A percentile compares a stretch with the other conserved stretches of the same genome.
These are phyloP conservation scores for Tinamus major DNA, from an alignment of 2,797 vertebrate species.

Conservation along the genomic window DNA sequence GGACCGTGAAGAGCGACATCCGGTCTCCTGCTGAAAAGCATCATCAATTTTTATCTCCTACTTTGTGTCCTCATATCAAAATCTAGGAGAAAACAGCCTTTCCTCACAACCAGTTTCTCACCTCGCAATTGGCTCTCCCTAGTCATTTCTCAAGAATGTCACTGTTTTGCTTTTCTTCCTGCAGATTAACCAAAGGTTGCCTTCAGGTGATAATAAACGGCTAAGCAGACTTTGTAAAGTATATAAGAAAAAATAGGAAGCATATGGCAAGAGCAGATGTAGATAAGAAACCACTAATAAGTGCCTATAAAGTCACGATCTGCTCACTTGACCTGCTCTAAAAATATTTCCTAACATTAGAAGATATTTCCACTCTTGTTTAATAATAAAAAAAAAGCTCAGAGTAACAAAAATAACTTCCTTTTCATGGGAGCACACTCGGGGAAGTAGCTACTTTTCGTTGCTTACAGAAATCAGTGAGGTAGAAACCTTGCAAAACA, in stretches of 20 bases:
- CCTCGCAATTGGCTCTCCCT: not conserved
- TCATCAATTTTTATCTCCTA: not conserved
- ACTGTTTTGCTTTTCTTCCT: not conserved
- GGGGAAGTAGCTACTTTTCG: constrained; percentile 6
- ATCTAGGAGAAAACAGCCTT: not conserved
- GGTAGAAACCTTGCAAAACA: not conserved
- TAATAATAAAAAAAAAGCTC: not conserved
- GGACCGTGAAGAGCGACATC: not conserved
- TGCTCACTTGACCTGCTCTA: constrained; percentile 41
- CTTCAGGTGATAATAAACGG: not conserved
- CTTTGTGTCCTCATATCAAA: not conserved
- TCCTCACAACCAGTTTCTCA: not conserved
- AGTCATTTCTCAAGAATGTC: not conserved
- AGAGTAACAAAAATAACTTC: constrained; percentile 28
- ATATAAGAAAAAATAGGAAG: constrained; percentile 32
- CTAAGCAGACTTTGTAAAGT: not conserved
- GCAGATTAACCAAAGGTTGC: not conserved
- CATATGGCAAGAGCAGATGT: not conserved
- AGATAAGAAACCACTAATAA: constrained; percentile 6
- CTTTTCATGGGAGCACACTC: constrained; percentile 7
- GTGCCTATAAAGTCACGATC: not conserved
- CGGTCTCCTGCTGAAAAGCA: not conserved
- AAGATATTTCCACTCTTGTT: constrained; percentile 41
- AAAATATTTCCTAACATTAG: constrained; percentile 36
- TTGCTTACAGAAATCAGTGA: not conserved